phyloP scores from a whole-genome alignment of 2,888 invertebrate species.

The Xylota segnis region DNA sequence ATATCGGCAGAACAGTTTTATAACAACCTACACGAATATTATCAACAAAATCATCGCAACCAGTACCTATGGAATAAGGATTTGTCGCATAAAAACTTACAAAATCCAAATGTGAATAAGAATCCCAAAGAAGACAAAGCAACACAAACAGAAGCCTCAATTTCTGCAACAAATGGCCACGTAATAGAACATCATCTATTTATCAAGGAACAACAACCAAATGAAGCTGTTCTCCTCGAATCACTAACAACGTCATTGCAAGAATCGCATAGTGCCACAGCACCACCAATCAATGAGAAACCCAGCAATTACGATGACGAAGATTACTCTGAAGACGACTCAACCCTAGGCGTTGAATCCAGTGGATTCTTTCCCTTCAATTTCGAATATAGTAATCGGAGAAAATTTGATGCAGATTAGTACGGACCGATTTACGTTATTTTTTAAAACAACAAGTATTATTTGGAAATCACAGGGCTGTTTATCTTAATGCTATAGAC shows the following conservation, averaged over 20 bases:
- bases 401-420: conserved; percentile 76
- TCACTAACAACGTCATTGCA: conserved; percentile 51
- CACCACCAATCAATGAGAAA: conserved; percentile 74
- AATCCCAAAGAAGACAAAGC: conserved; percentile 28
- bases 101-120: conserved; percentile 23
- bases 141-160: conserved; percentile 36
- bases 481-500: conserved; percentile 47
- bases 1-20: conserved; percentile 84
- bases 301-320: conserved; percentile 72
- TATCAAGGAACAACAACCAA: conserved; percentile 33
- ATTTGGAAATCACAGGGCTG: conserved; percentile 62
- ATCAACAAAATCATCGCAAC: conserved; percentile 85
- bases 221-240: conserved; percentile 57
- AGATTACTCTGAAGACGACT: conserved; percentile 73
- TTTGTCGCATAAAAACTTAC: conserved; percentile 28
- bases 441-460: conserved; percentile 57
- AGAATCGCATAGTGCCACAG: conserved; percentile 59
- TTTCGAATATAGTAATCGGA: conserved; percentile 68
- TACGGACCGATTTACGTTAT: conserved; percentile 75
- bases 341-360: conserved; percentile 58
- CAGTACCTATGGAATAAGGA: conserved; percentile 80
- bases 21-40: conserved; percentile 83
- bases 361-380: conserved; percentile 71
- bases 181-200: conserved; percentile 28
- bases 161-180: conserved; percentile 33